Evolutionary conservation across 2,888 invertebrate species (phyloP), one percentile per base, ranked within the genome.

Genomic region (Eremobia ochroleuca): DNA sequence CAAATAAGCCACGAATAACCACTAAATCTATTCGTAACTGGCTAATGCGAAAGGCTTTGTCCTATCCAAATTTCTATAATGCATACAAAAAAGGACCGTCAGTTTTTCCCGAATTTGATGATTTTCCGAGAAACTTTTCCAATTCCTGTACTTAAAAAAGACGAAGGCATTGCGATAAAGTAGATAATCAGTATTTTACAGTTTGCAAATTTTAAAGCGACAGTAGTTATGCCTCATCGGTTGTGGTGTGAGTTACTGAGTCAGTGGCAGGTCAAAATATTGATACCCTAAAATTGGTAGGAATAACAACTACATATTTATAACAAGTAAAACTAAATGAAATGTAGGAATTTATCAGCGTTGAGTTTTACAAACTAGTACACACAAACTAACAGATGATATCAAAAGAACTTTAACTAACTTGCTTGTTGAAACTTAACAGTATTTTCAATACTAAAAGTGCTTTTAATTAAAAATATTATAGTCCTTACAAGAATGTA

Each of bases 381-480:
- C 18, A 46, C 46, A 49, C 13, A 49, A 52, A 55, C 28, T 65
- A 37, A 59, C 58, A 62, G 3, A 58, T 6, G 1, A 34, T 55
- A 43, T 34, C 46, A 64, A 59, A 65, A 74, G 15, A 69, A 69
- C 58, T 81, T 4, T 52, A 0, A 61, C 66, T 55, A 55, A 9
- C 52, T 59, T 40, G 82, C 65, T 80, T 55, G 80, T 80, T 75
- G 81, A 61, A 81, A 80, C 52, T 80, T 80, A 21, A 25, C 37
- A 58, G 8, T n/a, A 79, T 79, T 55, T 43, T 52, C 11, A 52
- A 55, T 62, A 78, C 37, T 28, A 55, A 4, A 4, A 46, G 9
- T 4, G 3, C 31, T 52, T 49, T 11, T 5, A 18, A n/a, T 70
- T 18, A 18, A 66, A 67, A 4, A 62, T 40, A n/a, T 18, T 2